Evolutionary conservation across 2,888 invertebrate genomes (phyloP), one percentile per base, ranked within the genome.

Genomic region (Bombyx huttoni): DNA sequence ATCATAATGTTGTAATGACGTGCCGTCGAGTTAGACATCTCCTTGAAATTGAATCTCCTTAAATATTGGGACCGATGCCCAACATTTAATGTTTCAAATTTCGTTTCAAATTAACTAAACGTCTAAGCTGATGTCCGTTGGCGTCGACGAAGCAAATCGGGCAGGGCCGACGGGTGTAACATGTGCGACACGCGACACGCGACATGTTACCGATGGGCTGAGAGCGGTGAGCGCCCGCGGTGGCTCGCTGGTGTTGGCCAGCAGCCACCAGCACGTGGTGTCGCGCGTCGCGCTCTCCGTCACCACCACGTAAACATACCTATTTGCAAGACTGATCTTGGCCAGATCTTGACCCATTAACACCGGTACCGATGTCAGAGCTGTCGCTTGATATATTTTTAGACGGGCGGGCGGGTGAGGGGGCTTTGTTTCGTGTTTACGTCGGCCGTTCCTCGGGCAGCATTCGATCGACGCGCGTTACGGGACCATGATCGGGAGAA

Each of bases 341-440:
- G 87, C 82, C 86, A 85, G 87, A 81, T 87, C 87, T 88, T 88
- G 87, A 88, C 87, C 87, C 81, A 88, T 85, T 84, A 87, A 87
- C 83, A 83, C 78, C 73, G 71, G 73, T 72, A 65, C 71, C 75
- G 77, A 74, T 81, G 81, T 82, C 81, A 79, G 81, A 80, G 78
- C 73, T 81, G 86, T 86, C 85, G 84, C 78, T 81, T 75, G 60
- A 65, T 60, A 65, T 87, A 87, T 88, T 86, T 84, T 78, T 86
- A 86, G 86, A 62, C 66, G 63, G 59, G 71, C 59, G 67, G 61
- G 75, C 72, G 78, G 73, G 75, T 67, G 73, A 68, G 75, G 70
- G 75, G 70, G 68, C 67, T 70, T 70, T 70, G 72, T 68, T 65
- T 60, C 60, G 70, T 69, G 75, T 70, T 64, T 66, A 63, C 68